Percentiles rank a stretch among this genome's conserved stretches.
Evolutionary conservation across 2,888 invertebrate species (phyloP).

Genomic region (Andricus quercusramuli): DNA sequence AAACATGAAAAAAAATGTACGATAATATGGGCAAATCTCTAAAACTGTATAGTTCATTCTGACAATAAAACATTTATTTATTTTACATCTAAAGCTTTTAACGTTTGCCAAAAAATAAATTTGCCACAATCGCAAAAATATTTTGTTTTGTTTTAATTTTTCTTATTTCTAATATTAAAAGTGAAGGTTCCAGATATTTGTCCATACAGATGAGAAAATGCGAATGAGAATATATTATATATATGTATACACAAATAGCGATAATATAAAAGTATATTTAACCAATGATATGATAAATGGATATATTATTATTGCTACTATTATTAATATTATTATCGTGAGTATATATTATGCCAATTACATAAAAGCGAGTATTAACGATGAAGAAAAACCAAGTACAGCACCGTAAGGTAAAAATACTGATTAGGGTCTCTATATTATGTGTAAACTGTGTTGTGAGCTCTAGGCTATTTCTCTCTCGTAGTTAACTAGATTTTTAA

Average conservation of each 20-base stretch:
- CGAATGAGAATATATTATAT: conserved; percentile 65
- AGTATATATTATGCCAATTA: conserved; percentile 70
- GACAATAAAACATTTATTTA: conserved; percentile 48
- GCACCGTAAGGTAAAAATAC: conserved; percentile 55
- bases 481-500: conserved; percentile 66
- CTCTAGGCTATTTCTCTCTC: conserved; percentile 68
- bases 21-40: conserved; percentile 61
- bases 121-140: no score
- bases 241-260: conserved; percentile 69
- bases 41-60: conserved; percentile 45
- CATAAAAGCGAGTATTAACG: conserved; percentile 70
- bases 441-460: conserved; percentile 71
- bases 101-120: no score
- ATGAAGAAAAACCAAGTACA: conserved; percentile 54
- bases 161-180: conserved; percentile 9
- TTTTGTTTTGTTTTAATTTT: no score
- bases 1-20: conserved; percentile 47
- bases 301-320: conserved; percentile 60
- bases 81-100: not conserved
- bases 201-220: conserved; percentile 46
- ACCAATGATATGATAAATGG: conserved; percentile 58
- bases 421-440: conserved; percentile 56
- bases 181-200: not conserved
- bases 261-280: conserved; percentile 71
- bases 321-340: conserved; percentile 60